These are phyloP conservation scores for Agrypnia vestita DNA, from an alignment of 1,140 invertebrate species.

Conservation along the genomic window DNA sequence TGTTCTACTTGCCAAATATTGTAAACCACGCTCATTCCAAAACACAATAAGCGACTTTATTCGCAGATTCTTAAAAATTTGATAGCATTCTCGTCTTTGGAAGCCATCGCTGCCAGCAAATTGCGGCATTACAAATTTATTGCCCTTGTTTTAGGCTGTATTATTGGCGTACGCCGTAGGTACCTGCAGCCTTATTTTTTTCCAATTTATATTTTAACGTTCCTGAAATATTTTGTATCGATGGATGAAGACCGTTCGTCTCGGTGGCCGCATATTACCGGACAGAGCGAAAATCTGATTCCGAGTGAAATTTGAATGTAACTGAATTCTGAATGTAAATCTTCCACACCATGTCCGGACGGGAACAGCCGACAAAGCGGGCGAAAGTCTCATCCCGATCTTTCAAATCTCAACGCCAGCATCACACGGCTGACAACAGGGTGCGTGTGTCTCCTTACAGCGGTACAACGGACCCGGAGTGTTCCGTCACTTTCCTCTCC, in stretches of 20 bases:
- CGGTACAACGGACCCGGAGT: not conserved
- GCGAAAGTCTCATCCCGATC: slow-evolving; percentile 18
- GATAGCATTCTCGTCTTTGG: too few relatives aligned
- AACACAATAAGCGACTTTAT: too few relatives aligned
- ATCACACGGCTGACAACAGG: not conserved
- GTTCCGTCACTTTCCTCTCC: not conserved
- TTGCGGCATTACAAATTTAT: too few relatives aligned
- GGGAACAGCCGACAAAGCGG: slow-evolving; percentile 21
- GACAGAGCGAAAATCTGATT: not conserved
- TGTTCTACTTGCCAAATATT: too few relatives aligned
- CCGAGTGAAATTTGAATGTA: slow-evolving; percentile 13
- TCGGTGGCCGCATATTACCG: not conserved
- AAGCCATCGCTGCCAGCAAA: too few relatives aligned
- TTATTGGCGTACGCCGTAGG: too few relatives aligned
- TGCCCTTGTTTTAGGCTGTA: too few relatives aligned
- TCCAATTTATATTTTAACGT: too few relatives aligned
- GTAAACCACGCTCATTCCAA: too few relatives aligned
- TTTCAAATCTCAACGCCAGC: not conserved
- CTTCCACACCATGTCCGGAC: slow-evolving; percentile 14
- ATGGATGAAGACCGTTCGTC: not conserved
- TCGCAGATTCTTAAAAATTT: too few relatives aligned
- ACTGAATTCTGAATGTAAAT: slow-evolving; percentile 33
- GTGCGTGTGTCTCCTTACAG: not conserved
- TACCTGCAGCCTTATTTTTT: too few relatives aligned
- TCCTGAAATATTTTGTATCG: too few relatives aligned